These are phyloP conservation scores for Melanotaenia maccullochi DNA, from an alignment of 2,797 vertebrate genomes.

Conservation along the genomic window DNA sequence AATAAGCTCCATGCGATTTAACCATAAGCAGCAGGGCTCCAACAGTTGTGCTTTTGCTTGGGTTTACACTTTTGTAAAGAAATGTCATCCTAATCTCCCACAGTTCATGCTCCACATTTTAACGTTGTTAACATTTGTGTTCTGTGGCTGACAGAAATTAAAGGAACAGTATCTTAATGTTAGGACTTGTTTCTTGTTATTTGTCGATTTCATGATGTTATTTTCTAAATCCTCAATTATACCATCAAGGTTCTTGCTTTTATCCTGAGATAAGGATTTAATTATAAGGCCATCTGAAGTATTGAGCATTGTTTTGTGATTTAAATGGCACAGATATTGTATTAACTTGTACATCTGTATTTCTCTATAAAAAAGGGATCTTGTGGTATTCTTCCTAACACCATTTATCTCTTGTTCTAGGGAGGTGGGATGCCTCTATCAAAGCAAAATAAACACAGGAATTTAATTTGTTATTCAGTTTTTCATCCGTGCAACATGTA, in stretches of 20 bases:
- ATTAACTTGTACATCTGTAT: background rate
- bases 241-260: constrained; percentile 39
- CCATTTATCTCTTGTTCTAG: background rate
- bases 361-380: background rate
- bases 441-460: too few species aligned
- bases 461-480: too few species aligned
- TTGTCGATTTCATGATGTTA: constrained; percentile 26
- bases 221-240: constrained; percentile 55
- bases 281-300: constrained; percentile 36
- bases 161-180: constrained; percentile 15
- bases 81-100: background rate
- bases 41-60: background rate
- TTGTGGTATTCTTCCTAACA: background rate
- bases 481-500: too few species aligned
- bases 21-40: background rate
- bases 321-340: too few species aligned
- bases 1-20: background rate
- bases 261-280: constrained; percentile 43
- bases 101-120: background rate
- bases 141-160: constrained; percentile 11
- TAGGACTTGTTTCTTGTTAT: constrained; percentile 16
- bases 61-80: background rate
- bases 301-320: constrained; percentile 27
- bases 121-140: background rate
- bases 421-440: too few species aligned